These are phyloP conservation scores for Hafferia zeledoni DNA, from an alignment of 2,797 vertebrate species.

Conservation along the genomic window DNA sequence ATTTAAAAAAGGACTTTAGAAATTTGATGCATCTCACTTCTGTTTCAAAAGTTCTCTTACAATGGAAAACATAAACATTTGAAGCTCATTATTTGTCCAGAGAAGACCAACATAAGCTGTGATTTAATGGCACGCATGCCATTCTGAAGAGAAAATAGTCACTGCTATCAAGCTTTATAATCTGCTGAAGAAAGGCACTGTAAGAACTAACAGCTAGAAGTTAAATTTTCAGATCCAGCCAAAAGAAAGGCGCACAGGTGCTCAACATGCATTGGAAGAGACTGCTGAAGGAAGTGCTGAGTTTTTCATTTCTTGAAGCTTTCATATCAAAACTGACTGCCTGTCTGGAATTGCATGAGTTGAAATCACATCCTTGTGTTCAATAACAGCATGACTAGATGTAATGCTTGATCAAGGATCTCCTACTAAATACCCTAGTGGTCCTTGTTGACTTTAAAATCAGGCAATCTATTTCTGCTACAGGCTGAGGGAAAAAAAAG, in stretches of 20 bases:
- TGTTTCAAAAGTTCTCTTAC: background rate
- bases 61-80: background rate
- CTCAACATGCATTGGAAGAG: background rate
- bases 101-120: background rate
- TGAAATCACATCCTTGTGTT: slow-evolving; percentile 34
- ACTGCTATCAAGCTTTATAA: background rate
- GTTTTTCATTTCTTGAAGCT: slow-evolving; percentile 49
- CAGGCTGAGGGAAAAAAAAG: background rate
- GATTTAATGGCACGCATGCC: background rate
- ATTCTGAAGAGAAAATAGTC: background rate
- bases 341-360: background rate
- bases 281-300: background rate
- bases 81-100: background rate
- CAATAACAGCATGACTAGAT: slow-evolving; percentile 15
- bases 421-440: slow-evolving; percentile 34
- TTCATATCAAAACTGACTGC: slow-evolving; percentile 31
- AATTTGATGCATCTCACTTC: background rate
- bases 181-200: background rate
- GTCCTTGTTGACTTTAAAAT: slow-evolving; percentile 46
- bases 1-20: background rate
- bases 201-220: background rate
- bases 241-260: background rate
- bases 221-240: background rate
- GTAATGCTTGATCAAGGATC: slow-evolving; percentile 12
- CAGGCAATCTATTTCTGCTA: slow-evolving; percentile 35